Evolutionary conservation across 92 coral and sea anemone species (phyloP).

Genomic region (Porites divaricata): DNA sequence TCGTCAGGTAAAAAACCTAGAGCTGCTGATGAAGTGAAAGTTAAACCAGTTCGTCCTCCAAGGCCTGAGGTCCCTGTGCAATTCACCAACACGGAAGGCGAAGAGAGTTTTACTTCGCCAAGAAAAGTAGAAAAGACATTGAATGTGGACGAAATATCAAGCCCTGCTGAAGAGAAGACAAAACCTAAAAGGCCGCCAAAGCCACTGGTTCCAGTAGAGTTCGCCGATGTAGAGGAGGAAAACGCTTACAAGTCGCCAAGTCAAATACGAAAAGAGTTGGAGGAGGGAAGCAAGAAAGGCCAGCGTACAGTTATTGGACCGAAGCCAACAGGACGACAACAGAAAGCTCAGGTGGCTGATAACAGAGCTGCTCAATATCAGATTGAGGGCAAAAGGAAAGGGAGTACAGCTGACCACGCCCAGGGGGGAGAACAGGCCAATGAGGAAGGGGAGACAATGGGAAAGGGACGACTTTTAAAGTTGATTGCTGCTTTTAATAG

Average conservation of each 20-base stretch:
- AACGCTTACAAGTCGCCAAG: slow-evolving; percentile 29
- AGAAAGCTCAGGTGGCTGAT: background rate
- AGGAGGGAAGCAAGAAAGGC: slow-evolving; percentile 35
- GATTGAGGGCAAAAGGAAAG: slow-evolving; percentile 8
- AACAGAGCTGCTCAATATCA: slow-evolving; percentile 13
- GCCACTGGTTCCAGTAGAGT: background rate
- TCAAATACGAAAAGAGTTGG: slow-evolving; percentile 69
- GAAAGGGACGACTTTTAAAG: slow-evolving; percentile 66
- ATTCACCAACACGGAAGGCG: background rate
- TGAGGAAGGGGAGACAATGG: slow-evolving; percentile 33
- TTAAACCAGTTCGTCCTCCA: background rate
- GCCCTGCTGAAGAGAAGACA: background rate
- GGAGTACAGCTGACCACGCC: slow-evolving; percentile 1
- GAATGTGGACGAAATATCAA: slow-evolving; percentile 24
- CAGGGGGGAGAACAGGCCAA: slow-evolving; percentile 5
- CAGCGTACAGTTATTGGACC: background rate
- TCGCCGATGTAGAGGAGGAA: background rate
- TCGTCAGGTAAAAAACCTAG: slow-evolving; percentile 9
- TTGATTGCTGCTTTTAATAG: slow-evolving; percentile 86
- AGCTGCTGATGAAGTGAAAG: background rate
- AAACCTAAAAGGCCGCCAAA: slow-evolving; percentile 6
- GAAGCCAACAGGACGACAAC: background rate
- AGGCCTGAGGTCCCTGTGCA: background rate
- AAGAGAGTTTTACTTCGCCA: background rate
- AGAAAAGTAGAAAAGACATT: slow-evolving; percentile 63